Evolutionary conservation across 1,140 invertebrate genomes (phyloP), one percentile per base, ranked within the genome.

Genomic region (Oedothorax gibbosus): DNA sequence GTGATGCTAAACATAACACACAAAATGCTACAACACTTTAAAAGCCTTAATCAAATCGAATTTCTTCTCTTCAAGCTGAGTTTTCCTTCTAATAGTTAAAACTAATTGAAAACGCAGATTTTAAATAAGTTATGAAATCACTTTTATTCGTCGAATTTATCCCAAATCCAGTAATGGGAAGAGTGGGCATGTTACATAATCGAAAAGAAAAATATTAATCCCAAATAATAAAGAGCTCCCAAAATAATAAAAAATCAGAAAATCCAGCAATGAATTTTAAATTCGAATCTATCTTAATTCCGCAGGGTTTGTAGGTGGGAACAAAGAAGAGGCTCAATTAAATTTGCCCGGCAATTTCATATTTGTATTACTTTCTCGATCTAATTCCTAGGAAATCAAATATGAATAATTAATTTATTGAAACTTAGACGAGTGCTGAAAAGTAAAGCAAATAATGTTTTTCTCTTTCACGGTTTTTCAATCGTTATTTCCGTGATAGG

Each of bases 331-430:
- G 49, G 64, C 71, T 85, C 62, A 77, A 85, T 85, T 85, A 76
- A 85, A 85, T 85, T 85, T 85, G 49, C 49, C 60, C 64, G 60
- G 82, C 82, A 85, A 85, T 85, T 85, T 85, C 72, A 85, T 85
- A 77, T 85, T 85, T 77, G 69, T 71, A 77, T 85, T 85, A 76
- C 73, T 60, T 85, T 85, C 82, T 7, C 82, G 62, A 85, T 85
- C 82, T 85, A 85, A 85, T 85, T 85, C 77, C 73, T 77, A 53
- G 72, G 71, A 85, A 77, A 85, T 85, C 82, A 85, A 85, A 85
- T 85, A 85, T 85, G 82, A 85, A 85, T 85, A 85, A 85, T 85
- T 85, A 85, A 85, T 85, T 85, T 85, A 85, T 85, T 85, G 82
- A 85, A 85, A 85, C 82, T 85, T 85, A 85, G 60, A 77, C 82